Percentiles rank a stretch among this genome's conserved stretches.
These are phyloP conservation scores for Zaprionus bogoriensis DNA, from an alignment of 2,888 invertebrate species.

Conservation along the genomic window DNA sequence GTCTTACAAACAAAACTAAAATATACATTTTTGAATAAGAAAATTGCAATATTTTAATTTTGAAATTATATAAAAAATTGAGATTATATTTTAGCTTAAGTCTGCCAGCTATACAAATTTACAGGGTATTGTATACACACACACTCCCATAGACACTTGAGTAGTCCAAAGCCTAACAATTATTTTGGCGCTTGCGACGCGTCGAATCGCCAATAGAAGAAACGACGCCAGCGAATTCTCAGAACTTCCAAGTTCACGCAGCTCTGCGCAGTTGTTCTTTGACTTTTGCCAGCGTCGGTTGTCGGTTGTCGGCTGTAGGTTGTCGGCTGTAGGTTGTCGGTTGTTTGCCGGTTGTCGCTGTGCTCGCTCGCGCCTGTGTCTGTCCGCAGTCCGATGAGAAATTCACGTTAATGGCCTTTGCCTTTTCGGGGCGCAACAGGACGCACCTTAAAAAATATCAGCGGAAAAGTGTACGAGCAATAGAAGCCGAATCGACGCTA, in stretches of 20 bases:
- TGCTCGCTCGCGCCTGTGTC: no score
- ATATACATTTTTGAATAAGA: no score
- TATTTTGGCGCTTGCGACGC: conserved; percentile 17
- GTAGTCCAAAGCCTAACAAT: background rate
- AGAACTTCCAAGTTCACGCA: conserved; percentile 44
- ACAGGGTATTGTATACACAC: background rate
- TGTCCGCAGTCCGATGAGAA: conserved; percentile 11
- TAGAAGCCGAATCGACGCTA: conserved; percentile 26
- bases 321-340: conserved; percentile 27
- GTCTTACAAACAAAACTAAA: no score
- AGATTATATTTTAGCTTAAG: no score
- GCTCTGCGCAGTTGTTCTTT: conserved; percentile 60
- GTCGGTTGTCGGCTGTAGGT: conserved; percentile 22
- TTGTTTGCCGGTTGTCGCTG: no score
- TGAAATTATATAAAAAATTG: no score
- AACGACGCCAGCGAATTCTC: conserved; percentile 25
- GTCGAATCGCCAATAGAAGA: conserved; percentile 27
- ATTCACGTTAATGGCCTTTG: conserved; percentile 36
- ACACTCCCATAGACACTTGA: background rate
- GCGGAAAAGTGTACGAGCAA: conserved; percentile 3
- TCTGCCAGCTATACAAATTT: no score
- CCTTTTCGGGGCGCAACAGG: conserved; percentile 65
- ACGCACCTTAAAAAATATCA: conserved; percentile 70
- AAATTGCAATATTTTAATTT: no score
- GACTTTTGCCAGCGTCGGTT: conserved; percentile 62